Percentiles rank a stretch among this genome's conserved stretches.
These are phyloP conservation scores for Melanotaenia boesemani DNA, from an alignment of 2,797 vertebrate species.

Conservation along the genomic window DNA sequence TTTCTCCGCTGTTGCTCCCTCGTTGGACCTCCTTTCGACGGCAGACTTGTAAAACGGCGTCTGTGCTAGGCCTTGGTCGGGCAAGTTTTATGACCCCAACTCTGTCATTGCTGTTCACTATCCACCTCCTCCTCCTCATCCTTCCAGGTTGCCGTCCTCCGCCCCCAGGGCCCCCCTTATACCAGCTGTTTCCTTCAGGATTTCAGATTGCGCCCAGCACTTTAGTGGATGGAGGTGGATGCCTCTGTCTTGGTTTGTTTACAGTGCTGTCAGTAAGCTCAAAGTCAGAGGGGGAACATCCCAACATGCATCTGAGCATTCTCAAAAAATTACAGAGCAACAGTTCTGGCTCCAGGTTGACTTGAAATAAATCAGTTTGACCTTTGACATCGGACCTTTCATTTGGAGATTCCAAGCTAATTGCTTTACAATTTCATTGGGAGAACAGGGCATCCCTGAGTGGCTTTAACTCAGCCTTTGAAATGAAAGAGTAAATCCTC, in stretches of 20 bases:
- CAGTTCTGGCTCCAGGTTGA: constrained; percentile 56
- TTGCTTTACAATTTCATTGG: constrained; percentile 77
- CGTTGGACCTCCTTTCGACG: constrained; percentile 29
- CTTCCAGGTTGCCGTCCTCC: background rate
- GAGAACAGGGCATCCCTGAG: constrained; percentile 44
- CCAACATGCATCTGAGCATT: constrained; percentile 66
- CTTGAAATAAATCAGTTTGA: constrained; percentile 76
- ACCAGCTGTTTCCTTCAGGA: constrained; percentile 77
- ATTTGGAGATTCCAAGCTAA: constrained; percentile 78
- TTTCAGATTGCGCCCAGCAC: constrained; percentile 48
- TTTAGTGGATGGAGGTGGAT: constrained; percentile 60
- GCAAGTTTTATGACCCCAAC: constrained; percentile 79
- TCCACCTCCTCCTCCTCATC: constrained; percentile 37
- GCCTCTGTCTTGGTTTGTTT: constrained; percentile 62
- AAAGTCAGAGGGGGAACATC: constrained; percentile 9
- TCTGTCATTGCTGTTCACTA: constrained; percentile 66
- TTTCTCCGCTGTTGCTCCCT: background rate
- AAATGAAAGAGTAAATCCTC: constrained; percentile 29
- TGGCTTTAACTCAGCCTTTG: constrained; percentile 32
- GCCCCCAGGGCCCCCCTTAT: background rate
- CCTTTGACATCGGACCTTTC: constrained; percentile 76
- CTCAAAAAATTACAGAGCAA: constrained; percentile 84
- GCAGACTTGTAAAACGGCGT: constrained; percentile 65
- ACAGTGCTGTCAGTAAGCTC: constrained; percentile 53
- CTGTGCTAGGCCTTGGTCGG: constrained; percentile 76